Percentiles rank a stretch among this genome's conserved stretches.
phyloP scores from a whole-genome alignment of 2,113 vertebrate species.

The Salvelinus sp. region DNA sequence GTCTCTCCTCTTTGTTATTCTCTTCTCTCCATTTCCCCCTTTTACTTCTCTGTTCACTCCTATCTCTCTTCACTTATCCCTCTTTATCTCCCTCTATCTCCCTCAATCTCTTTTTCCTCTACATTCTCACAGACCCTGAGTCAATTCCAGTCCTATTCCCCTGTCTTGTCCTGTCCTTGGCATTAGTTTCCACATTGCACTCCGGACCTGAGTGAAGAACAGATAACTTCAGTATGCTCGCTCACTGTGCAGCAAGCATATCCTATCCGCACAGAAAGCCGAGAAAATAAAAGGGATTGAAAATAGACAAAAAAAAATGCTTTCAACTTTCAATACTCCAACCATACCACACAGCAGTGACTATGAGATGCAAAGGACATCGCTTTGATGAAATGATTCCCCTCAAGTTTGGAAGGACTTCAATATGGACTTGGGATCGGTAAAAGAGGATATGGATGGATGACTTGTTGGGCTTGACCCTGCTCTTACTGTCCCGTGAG shows the following conservation, averaged over 20 bases:
- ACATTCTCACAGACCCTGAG: not conserved
- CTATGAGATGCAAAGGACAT: constrained; percentile 5
- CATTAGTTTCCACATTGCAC: not conserved
- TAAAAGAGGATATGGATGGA: not conserved
- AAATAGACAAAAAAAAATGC: not conserved
- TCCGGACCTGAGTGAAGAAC: not conserved
- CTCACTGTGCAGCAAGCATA: constrained; percentile 10
- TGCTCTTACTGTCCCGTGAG: not conserved
- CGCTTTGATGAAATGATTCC: not conserved
- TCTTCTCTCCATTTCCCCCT: constrained; percentile 27
- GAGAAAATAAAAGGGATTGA: constrained; percentile 17
- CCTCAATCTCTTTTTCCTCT: not conserved
- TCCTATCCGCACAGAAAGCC: constrained; percentile 24
- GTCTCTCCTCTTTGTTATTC: not conserved
- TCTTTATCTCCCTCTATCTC: not conserved
- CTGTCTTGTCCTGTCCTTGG: not conserved
- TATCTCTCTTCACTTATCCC: not conserved
- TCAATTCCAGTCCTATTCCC: not conserved
- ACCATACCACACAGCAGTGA: constrained; percentile 34
- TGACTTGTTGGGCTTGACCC: not conserved
- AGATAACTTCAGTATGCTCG: not conserved
- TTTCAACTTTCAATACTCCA: not conserved
- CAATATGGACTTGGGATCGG: constrained; percentile 18
- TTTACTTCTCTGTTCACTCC: not conserved
- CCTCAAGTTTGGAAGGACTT: not conserved